Evolutionary conservation across 2,797 vertebrate genomes (phyloP).

Genomic region (Schizothorax lantsangensis): DNA sequence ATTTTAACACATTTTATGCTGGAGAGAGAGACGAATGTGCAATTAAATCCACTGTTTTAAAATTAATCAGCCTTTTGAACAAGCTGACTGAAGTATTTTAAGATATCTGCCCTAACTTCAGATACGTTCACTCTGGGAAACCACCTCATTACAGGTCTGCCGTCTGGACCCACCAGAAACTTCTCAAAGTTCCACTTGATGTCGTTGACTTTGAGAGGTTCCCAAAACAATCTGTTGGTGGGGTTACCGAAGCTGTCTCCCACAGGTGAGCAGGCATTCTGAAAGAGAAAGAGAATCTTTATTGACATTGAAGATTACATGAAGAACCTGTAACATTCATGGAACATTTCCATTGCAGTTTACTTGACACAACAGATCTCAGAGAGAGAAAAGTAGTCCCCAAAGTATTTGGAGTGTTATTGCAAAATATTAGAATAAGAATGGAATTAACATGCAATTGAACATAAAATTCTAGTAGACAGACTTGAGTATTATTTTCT

Average conservation of each 20-base stretch:
- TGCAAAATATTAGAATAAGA: too few relatives aligned
- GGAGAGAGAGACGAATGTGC: not conserved
- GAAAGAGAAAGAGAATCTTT: slow-evolving; percentile 12
- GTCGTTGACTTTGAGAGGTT: slow-evolving; percentile 85
- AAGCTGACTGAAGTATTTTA: slow-evolving; percentile 68
- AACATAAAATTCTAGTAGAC: not conserved
- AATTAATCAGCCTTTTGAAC: slow-evolving; percentile 5
- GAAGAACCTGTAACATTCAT: not conserved
- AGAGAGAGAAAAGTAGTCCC: not conserved
- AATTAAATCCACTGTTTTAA: not conserved
- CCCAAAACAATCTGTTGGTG: slow-evolving; percentile 86
- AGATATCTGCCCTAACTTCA: slow-evolving; percentile 79
- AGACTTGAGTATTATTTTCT: not conserved
- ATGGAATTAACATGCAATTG: too few relatives aligned
- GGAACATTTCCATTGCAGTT: not conserved
- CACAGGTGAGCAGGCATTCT: slow-evolving; percentile 90
- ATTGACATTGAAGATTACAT: not conserved
- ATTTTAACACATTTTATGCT: not conserved
- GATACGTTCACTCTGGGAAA: slow-evolving; percentile 79
- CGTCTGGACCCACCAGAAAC: slow-evolving; percentile 89
- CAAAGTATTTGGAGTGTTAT: too few relatives aligned
- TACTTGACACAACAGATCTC: not conserved
- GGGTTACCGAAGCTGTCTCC: slow-evolving; percentile 81
- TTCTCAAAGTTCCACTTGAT: slow-evolving; percentile 99
- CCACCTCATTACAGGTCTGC: slow-evolving; percentile 89